Evolutionary conservation across 2,113 vertebrate genomes (phyloP).

Genomic region (Hystrix brachyura): DNA sequence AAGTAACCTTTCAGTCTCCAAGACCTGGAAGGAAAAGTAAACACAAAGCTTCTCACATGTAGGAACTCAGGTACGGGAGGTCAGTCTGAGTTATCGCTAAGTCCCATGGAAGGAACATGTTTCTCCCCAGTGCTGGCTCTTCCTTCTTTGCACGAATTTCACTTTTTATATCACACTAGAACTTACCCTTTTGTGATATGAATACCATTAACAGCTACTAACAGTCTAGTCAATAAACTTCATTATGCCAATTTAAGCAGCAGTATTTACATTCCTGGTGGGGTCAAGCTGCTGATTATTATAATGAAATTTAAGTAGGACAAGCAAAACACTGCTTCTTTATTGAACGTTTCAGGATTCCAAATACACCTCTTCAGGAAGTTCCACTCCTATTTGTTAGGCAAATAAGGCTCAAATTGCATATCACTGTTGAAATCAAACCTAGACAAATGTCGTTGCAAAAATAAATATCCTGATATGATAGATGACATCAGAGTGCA

Average conservation of each 20-base stretch:
- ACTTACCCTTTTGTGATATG: neutral
- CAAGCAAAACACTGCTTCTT: slow-evolving; percentile 36
- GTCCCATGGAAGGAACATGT: neutral
- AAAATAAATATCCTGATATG: slow-evolving; percentile 62
- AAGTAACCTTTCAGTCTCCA: slow-evolving; percentile 27
- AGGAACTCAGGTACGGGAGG: neutral
- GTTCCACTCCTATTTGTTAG: slow-evolving; percentile 56
- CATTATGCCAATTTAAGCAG: neutral
- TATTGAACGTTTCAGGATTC: neutral
- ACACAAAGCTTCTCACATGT: neutral
- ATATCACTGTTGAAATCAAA: slow-evolving; percentile 64
- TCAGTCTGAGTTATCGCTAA: neutral
- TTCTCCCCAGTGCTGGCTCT: slow-evolving; percentile 16
- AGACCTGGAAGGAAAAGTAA: neutral
- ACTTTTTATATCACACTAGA: neutral
- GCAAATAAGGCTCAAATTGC: slow-evolving; percentile 65
- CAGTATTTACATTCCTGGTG: neutral
- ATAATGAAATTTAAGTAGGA: slow-evolving; percentile 21
- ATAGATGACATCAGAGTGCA: neutral
- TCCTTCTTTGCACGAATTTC: neutral
- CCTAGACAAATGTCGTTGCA: slow-evolving; percentile 55
- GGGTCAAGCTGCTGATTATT: neutral
- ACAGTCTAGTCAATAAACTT: slow-evolving; percentile 26
- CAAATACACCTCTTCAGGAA: slow-evolving; percentile 50
- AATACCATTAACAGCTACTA: slow-evolving; percentile 36